phyloP scores from a whole-genome alignment of 2,113 vertebrate species.

The Rhinolophus ferrumequinum region DNA sequence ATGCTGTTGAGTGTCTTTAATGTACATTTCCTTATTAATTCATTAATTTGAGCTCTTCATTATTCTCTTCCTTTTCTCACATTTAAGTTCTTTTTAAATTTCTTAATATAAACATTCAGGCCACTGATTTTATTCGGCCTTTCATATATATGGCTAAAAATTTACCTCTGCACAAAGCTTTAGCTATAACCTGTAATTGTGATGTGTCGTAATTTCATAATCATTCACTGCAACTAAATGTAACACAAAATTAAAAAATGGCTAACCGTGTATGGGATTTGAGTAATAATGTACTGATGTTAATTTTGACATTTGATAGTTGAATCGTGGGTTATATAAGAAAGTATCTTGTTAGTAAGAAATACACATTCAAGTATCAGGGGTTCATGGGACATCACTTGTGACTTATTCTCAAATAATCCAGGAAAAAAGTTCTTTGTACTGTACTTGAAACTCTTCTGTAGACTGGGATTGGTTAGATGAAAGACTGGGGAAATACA shows the following conservation, averaged over 20 bases:
- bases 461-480: neutral
- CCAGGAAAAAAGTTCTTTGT: neutral
- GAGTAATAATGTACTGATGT: neutral
- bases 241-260: neutral
- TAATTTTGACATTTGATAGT: neutral
- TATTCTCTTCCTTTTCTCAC: neutral
- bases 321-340: neutral
- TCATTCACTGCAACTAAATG: neutral
- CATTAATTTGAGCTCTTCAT: neutral
- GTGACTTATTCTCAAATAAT: neutral
- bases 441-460: neutral
- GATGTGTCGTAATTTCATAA: neutral
- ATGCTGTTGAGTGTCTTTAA: neutral
- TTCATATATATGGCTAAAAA: conserved; percentile 1
- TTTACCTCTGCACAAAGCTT: neutral
- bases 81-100: neutral
- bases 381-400: neutral
- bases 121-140: neutral
- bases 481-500: neutral
- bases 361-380: neutral
- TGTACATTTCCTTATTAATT: neutral
- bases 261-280: neutral
- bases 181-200: neutral
- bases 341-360: neutral
- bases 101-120: neutral